Evolutionary conservation across 23 tunicate genomes (phyloP).

Genomic region (Clavelina lepadiformis): DNA sequence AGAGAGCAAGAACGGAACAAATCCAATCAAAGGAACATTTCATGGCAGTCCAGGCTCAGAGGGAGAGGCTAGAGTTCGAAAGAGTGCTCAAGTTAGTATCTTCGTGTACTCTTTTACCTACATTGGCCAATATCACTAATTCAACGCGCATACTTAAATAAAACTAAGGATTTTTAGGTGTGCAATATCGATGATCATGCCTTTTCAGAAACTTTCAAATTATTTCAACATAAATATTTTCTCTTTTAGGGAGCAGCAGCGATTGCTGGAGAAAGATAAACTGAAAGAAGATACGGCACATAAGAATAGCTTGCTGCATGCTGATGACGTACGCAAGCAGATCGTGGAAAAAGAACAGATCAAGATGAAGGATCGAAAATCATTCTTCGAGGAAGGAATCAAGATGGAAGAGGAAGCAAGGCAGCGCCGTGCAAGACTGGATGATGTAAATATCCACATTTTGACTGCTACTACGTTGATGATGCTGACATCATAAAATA

Average conservation of each 20-base stretch:
- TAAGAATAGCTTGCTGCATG: constrained; percentile 42
- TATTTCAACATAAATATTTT: no score
- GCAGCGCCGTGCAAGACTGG: constrained; percentile 64
- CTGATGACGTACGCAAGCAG: constrained; percentile 91
- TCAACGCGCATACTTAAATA: no score
- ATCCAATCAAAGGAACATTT: constrained; percentile 89
- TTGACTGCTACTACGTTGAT: no score
- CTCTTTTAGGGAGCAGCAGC: constrained; percentile 95
- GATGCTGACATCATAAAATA: no score
- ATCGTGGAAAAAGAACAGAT: constrained; percentile 72
- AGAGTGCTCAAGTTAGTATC: constrained; percentile 70
- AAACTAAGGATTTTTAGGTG: no score
- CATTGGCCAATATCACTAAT: no score
- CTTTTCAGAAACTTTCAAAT: no score
- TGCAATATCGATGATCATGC: no score
- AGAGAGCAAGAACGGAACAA: constrained; percentile 77
- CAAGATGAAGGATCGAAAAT: constrained; percentile 65
- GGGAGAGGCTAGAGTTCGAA: constrained; percentile 86
- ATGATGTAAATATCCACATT: constrained; percentile 50
- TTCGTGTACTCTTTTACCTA: not conserved
- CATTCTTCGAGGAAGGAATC: constrained; percentile 93
- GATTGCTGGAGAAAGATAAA: constrained; percentile 72
- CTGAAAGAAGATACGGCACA: constrained; percentile 46
- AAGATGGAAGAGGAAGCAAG: constrained; percentile 97
- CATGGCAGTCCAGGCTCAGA: constrained; percentile 97